Conservation (phyloP, 1,140 invertebrate genomes). For the Heliconius congener region DNA sequence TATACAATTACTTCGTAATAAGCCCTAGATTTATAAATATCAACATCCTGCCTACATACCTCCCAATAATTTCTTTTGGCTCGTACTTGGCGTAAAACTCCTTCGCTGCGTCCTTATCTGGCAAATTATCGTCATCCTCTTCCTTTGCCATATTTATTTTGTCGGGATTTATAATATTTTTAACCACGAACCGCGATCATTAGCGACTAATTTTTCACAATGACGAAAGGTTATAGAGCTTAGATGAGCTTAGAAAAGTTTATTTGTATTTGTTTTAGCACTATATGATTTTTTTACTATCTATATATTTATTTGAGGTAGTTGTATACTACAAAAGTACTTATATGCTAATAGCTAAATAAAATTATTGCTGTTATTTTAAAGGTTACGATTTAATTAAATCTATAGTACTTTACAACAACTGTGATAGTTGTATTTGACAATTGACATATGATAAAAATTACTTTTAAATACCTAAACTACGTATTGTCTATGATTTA, state of each 20-base stretch:
- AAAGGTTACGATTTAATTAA: conserved; percentile 12
- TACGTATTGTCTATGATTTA: not conserved
- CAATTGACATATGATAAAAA: conserved; percentile 19
- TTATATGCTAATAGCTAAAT: not conserved
- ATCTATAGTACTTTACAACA: conserved; percentile 6
- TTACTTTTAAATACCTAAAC: not conserved
- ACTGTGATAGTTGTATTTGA: conserved; percentile 17
- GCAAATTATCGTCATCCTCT: conserved; percentile 89
- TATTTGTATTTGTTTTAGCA: not conserved
- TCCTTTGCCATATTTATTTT: conserved; percentile 88
- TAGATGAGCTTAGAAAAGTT: conserved; percentile 17
- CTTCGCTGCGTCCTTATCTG: conserved; percentile 94
- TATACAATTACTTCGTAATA: conserved; percentile 18
- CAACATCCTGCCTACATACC: conserved; percentile 82
- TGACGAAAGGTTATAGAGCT: conserved; percentile 71
- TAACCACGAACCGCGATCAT: conserved; percentile 22
- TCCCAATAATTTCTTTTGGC: conserved; percentile 98
- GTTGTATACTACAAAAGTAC: not conserved
- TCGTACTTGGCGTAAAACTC: conserved; percentile 99
- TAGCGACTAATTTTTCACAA: conserved; percentile 52
- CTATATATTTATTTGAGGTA: not conserved
- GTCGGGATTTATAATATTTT: conserved; percentile 34
- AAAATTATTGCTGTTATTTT: not conserved
- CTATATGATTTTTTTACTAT: not conserved
- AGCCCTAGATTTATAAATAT: conserved; percentile 42